Conservation (phyloP, 2,888 invertebrate species). For the Dastarcus helophoroides region DNA sequence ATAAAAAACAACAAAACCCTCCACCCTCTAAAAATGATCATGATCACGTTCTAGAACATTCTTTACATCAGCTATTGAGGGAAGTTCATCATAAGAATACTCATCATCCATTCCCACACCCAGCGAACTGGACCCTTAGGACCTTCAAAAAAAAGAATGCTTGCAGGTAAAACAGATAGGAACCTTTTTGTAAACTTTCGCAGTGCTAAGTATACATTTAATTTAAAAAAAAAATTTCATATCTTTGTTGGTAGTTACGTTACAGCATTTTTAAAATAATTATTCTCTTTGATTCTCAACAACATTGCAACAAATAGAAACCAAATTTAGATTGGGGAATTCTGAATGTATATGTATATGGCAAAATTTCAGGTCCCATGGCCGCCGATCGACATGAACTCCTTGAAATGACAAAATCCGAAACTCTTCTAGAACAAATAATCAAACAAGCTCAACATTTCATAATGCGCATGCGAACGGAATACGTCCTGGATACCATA, state of each 20-base stretch:
- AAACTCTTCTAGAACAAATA: constrained; percentile 89
- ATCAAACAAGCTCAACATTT: constrained; percentile 94
- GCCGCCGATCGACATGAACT: constrained; percentile 81
- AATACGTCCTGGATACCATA: constrained; percentile 85
- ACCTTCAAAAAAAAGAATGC: constrained; percentile 78
- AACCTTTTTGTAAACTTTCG: no score
- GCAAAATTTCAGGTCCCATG: constrained; percentile 60
- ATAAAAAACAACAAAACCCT: constrained; percentile 40
- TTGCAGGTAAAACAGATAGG: constrained; percentile 55
- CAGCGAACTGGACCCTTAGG: constrained; percentile 88
- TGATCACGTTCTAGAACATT: constrained; percentile 94
- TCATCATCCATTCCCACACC: constrained; percentile 90
- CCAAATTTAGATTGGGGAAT: no score
- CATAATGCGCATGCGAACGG: constrained; percentile 81
- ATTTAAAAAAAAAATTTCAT: no score
- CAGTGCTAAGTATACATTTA: no score
- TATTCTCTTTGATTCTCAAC: no score
- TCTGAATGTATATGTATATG: no score
- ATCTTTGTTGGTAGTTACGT: no score
- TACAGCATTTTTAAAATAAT: no score
- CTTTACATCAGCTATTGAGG: constrained; percentile 82
- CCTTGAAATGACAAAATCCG: constrained; percentile 80
- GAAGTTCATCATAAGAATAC: constrained; percentile 89
- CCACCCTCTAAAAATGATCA: constrained; percentile 59
- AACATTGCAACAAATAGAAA: no score